phyloP scores from a whole-genome alignment of 2,797 vertebrate genomes.

The Apogon hyalosoma region DNA sequence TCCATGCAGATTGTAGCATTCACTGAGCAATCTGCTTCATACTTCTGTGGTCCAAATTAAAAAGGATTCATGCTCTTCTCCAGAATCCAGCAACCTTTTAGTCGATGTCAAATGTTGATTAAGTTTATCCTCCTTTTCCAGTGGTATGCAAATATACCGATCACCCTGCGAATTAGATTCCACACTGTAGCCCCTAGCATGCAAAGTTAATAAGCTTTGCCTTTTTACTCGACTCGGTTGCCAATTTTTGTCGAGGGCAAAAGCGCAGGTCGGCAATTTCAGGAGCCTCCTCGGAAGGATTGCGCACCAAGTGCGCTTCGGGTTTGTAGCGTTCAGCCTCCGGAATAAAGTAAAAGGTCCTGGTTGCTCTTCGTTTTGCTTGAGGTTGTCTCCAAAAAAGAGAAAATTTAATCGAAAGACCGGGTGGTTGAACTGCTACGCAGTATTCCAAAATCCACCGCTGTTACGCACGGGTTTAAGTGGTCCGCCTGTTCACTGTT shows the following conservation, averaged over 20 bases:
- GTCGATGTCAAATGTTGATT: slow-evolving; percentile 68
- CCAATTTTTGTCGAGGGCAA: slow-evolving; percentile 67
- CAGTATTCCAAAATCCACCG: slow-evolving; percentile 69
- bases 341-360: slow-evolving; percentile 67
- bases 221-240: slow-evolving; percentile 62
- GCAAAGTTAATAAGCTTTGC: slow-evolving; percentile 75
- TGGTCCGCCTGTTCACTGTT: slow-evolving; percentile 60
- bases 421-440: slow-evolving; percentile 46
- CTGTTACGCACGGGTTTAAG: slow-evolving; percentile 74
- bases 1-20: slow-evolving; percentile 82
- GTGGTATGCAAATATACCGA: slow-evolving; percentile 60
- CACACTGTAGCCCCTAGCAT: slow-evolving; percentile 69
- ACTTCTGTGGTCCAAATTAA: slow-evolving; percentile 75
- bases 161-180: slow-evolving; percentile 74
- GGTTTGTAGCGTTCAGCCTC: slow-evolving; percentile 65
- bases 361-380: slow-evolving; percentile 53
- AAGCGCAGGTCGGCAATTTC: slow-evolving; percentile 74
- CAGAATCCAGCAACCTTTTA: slow-evolving; percentile 70
- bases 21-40: slow-evolving; percentile 74
- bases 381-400: slow-evolving; percentile 52
- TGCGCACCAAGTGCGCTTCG: slow-evolving; percentile 75
- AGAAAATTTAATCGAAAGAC: slow-evolving; percentile 41
- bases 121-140: slow-evolving; percentile 76
- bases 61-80: slow-evolving; percentile 79
- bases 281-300: slow-evolving; percentile 73